Evolutionary conservation across 2,888 invertebrate species (phyloP), one percentile per base, ranked within the genome.

Genomic region (Ichneumon xanthorius): DNA sequence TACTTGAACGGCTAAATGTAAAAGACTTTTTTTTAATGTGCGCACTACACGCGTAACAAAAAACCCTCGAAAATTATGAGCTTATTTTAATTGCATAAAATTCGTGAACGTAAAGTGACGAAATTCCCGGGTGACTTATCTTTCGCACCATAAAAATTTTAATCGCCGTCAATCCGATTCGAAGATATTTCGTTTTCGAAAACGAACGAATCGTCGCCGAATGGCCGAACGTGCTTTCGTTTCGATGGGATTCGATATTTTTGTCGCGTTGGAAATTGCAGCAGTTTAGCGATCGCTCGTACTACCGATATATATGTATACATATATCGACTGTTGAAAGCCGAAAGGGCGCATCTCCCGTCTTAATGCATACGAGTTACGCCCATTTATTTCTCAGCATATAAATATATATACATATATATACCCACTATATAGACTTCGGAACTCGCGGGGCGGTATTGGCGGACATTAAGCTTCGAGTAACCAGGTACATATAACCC

Each of bases 391-490:
- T 45, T 4, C 45, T 45, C 45, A 45, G 22, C 0, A 40, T 9
- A 40, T 40, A 45, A 3, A 45, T 45, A 37, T 1, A 37, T 37
- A 37, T 7, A 37, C 9, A 2, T 19, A 7, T 7, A 5, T 55
- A 55, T 58, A 1, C 26, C 11, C 11, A 26, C 22, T 33, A 26
- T 37, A 65, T 65, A 16, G 16, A 14, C 40, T 14, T 22, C 16
- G 53, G 22, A 40, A 67, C 65, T 33, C 33, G 37, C 67, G 53
- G 9, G 4, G 67, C 6, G 7, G 11, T 16, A 19, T 14, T 6
- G 22, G 30, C 16, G 55, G 22, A 67, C 77, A 67, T 77, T 40
- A 67, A 67, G 48, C 40, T 40, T 4, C 70, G 30, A 53, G 53
- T 30, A 50, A 16, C 48, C 50, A 9, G 16, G 22, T 50, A 63